These are phyloP conservation scores for Gadus chalcogrammus DNA, from an alignment of 2,113 vertebrate species.

Conservation along the genomic window DNA sequence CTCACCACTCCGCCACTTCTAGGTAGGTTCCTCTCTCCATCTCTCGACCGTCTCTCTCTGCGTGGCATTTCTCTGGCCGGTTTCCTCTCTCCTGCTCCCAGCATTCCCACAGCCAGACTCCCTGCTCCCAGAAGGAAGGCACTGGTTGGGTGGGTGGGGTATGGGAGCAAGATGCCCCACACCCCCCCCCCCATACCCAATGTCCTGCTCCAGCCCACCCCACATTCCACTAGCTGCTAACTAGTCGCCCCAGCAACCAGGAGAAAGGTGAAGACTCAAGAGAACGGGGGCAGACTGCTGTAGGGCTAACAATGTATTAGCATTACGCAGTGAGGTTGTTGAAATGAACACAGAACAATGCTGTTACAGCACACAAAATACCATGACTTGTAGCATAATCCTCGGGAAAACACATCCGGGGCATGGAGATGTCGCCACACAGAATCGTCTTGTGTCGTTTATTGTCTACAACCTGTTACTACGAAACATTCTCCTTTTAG, in stretches of 20 bases:
- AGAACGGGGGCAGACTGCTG: conserved; percentile 31
- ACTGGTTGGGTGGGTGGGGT: conserved; percentile 56
- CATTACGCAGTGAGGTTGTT: no score
- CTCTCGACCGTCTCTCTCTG: conserved; percentile 43
- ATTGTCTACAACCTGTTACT: no score
- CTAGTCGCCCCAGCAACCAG: conserved; percentile 66
- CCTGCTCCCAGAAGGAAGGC: conserved; percentile 54
- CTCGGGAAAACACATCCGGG: no score
- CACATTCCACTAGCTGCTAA: conserved; percentile 69
- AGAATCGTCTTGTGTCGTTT: no score
- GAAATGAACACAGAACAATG: no score
- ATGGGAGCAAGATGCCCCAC: conserved; percentile 38
- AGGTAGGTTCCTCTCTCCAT: conserved; percentile 69
- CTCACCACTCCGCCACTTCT: conserved; percentile 40
- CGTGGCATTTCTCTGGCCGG: conserved; percentile 78
- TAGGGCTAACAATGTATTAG: no score
- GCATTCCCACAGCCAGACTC: conserved; percentile 73
- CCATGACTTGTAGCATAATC: no score
- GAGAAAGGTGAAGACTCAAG: conserved; percentile 61
- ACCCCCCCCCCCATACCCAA: conserved; percentile 19
- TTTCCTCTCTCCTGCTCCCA: conserved; percentile 59
- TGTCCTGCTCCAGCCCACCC: conserved; percentile 59
- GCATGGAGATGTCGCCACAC: no score
- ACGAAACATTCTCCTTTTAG: no score
- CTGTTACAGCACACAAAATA: no score